Evolutionary conservation across 2,888 invertebrate genomes (phyloP), one percentile per base, ranked within the genome.

Genomic region (Orthosia cruda): DNA sequence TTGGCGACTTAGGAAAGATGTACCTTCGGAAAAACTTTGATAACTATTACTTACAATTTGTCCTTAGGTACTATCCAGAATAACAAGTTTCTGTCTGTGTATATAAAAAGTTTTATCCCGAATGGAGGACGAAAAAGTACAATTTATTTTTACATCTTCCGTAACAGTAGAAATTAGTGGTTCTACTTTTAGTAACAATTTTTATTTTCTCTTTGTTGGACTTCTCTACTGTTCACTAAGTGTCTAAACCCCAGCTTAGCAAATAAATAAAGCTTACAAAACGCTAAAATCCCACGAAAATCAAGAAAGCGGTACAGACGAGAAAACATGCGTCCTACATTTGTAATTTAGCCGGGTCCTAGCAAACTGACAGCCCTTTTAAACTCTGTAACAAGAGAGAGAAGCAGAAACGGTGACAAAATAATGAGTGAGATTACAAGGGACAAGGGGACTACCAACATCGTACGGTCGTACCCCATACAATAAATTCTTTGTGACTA

Each of bases 1-100:
- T 63, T 72, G 15, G 4, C 20, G 13, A 61, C 40, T 11, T 47
- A 52, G 0, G 13, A 45, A 52, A 47, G 58, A 57, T 16, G 54
- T 54, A 62, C 13, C 2, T 55, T 23, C 26, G 16, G 9, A 7
- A 13, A 47, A 64, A 64, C 15, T 76, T 59, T 2, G 32, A 55
- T 54, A 32, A 76, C 68, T 64, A 76, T 64, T 45, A 59, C n/a
- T 63, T 50, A 64, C 45, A 76, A 81, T 75, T 76, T 79, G 18
- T 18, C 20, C 47, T 26, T 62, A 40, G 16, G 23, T n/a, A 32
- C 49, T 23, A 32, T 26, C n/a, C 26, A 20, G 20, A 57, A 47
- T 47, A 23, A 62, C 7, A 47, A 63, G 47, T 68, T 40, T 49
- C 7, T 54, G 23, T 66, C 11, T 18, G 40, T 23, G 15, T 32